These are phyloP conservation scores for Agraylea sexmaculata DNA, from an alignment of 1,140 invertebrate genomes.

Conservation along the genomic window DNA sequence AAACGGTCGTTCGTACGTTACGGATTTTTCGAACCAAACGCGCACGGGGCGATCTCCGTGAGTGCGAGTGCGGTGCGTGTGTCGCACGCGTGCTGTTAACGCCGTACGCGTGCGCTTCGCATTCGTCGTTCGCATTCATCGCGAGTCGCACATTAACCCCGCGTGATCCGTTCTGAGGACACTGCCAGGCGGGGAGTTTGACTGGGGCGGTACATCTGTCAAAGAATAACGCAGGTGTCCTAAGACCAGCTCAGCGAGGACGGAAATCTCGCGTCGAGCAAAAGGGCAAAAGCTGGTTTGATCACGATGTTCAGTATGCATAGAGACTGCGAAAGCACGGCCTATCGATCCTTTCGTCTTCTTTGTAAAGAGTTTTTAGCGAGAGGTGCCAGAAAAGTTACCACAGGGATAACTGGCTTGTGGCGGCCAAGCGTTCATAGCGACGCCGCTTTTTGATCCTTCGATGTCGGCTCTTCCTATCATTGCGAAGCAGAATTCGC, in stretches of 20 bases:
- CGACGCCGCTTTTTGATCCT: conserved; percentile 74
- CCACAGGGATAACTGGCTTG: conserved; percentile 75
- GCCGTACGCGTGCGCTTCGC: too few species aligned
- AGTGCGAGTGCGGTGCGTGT: too few species aligned
- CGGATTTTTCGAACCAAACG: too few species aligned
- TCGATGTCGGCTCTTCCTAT: conserved; percentile 78
- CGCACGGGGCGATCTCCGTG: too few species aligned
- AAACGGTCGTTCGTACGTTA: too few species aligned
- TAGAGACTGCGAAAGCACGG: conserved; percentile 60
- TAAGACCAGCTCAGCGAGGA: conserved; percentile 70
- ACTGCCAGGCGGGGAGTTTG: conserved; percentile 64
- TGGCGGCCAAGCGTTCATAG: conserved; percentile 74
- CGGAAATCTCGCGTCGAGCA: conserved; percentile 73
- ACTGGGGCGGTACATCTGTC: conserved; percentile 67
- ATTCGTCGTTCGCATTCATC: too few species aligned
- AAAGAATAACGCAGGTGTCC: conserved; percentile 77
- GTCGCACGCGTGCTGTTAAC: too few species aligned
- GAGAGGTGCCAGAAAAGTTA: conserved; percentile 74
- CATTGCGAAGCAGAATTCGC: conserved; percentile 73
- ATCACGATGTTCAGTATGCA: conserved; percentile 47
- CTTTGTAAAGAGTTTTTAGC: conserved; percentile 59
- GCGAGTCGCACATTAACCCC: conserved; percentile 25
- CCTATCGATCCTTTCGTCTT: conserved; percentile 71
- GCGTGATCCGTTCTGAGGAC: conserved; percentile 47
- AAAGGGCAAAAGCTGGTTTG: conserved; percentile 71